A percentile compares a stretch with the other conserved stretches of the same genome.
These are phyloP conservation scores for Drosophila robusta DNA, from an alignment of 2,888 invertebrate species.

Conservation along the genomic window DNA sequence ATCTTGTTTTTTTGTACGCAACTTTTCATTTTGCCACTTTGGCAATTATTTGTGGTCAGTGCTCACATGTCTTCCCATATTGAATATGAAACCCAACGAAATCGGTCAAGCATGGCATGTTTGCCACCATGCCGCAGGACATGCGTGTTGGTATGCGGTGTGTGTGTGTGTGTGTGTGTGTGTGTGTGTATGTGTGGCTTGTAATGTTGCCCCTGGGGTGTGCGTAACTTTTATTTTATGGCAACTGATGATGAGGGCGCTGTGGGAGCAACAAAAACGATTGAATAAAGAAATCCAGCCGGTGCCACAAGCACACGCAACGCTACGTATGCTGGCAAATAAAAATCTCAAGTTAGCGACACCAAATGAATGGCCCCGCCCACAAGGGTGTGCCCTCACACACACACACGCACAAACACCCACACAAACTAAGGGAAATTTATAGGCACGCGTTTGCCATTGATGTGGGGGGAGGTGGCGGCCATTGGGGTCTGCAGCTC, in stretches of 20 bases:
- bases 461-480: slow-evolving; percentile 32
- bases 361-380: slow-evolving; percentile 49
- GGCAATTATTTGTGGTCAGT: slow-evolving; percentile 76
- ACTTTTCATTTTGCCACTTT: slow-evolving; percentile 56
- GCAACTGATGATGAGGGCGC: slow-evolving; percentile 74
- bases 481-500: slow-evolving; percentile 28
- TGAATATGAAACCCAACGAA: slow-evolving; percentile 45
- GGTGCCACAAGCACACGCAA: slow-evolving; percentile 25
- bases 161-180: not conserved
- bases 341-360: slow-evolving; percentile 69
- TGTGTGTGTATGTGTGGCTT: slow-evolving; percentile 22
- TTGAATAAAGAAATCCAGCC: slow-evolving; percentile 71
- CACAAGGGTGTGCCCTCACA: slow-evolving; percentile 11
- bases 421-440: slow-evolving; percentile 55
- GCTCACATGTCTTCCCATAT: slow-evolving; percentile 61
- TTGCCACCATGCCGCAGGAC: slow-evolving; percentile 31
- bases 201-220: slow-evolving; percentile 75
- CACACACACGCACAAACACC: slow-evolving; percentile 4
- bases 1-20: slow-evolving; percentile 27
- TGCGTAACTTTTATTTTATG: slow-evolving; percentile 82
- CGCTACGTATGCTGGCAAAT: slow-evolving; percentile 45
- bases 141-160: slow-evolving; percentile 6
- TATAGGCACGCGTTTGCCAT: slow-evolving; percentile 68
- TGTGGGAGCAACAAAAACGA: slow-evolving; percentile 75
- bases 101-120: slow-evolving; percentile 66